phyloP scores from a whole-genome alignment of 2,888 invertebrate genomes.

The Caenorhabditis japonica region DNA sequence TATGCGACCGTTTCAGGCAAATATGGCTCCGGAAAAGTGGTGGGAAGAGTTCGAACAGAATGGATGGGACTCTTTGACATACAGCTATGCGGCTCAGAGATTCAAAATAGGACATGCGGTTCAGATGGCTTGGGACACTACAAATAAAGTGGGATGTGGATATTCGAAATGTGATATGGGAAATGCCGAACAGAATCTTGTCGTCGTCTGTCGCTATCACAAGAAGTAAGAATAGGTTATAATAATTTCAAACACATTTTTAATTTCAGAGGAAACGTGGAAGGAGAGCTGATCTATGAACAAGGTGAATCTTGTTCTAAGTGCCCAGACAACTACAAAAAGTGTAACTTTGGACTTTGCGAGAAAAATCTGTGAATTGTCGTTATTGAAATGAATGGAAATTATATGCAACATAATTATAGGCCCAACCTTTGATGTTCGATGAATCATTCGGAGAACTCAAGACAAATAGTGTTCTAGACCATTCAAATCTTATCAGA shows the following conservation, averaged over 20 bases:
- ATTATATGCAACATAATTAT: no score
- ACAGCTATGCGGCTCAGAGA: constrained; percentile 19
- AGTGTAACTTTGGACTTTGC: constrained; percentile 25
- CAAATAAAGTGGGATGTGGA: constrained; percentile 44
- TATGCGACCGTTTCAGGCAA: no score
- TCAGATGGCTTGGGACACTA: constrained; percentile 44
- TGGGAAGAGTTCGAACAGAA: constrained; percentile 32
- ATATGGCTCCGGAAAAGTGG: constrained; percentile 21
- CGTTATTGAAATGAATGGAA: no score
- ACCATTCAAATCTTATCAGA: no score
- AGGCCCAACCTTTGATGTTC: no score
- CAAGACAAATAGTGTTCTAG: no score
- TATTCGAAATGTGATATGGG: constrained; percentile 22
- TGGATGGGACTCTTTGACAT: constrained; percentile 35
- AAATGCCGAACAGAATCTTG: constrained; percentile 20
- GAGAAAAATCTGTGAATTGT: constrained; percentile 20
- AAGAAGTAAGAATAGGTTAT: constrained; percentile 24
- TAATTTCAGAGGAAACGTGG: constrained; percentile 44
- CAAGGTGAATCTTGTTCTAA: constrained; percentile 35
- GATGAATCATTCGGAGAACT: no score
- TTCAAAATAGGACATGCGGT: constrained; percentile 37
- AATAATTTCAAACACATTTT: background rate
- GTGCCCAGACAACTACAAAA: constrained; percentile 25
- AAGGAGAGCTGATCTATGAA: constrained; percentile 30
- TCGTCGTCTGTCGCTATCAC: constrained; percentile 39